Evolutionary conservation across 2,888 invertebrate genomes (phyloP), one percentile per base, ranked within the genome.

Genomic region (Margaritifera margaritifera): DNA sequence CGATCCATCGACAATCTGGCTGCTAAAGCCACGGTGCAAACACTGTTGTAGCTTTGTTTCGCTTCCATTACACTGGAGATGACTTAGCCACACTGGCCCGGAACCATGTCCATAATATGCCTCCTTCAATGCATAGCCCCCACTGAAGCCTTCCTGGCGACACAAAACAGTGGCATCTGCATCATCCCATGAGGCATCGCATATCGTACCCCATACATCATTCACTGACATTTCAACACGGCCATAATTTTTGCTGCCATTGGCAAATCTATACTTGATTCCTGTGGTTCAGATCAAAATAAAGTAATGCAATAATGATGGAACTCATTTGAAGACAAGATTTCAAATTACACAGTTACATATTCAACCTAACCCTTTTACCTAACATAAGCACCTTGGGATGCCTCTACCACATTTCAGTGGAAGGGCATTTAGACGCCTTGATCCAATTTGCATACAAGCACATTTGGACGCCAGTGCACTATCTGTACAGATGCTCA

Each of bases 171-270:
- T 91, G 0, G 94, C 94, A 79, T 94, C 93, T 24, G 89, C 91
- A 73, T 93, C 87, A 22, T 93, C 93, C 86, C 95, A 95, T 78
- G 92, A 92, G 77, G 94, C 93, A 83, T 94, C 94, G 86, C 95
- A 95, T 6, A 95, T 92, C 72, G 93, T 93, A 0, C 95, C 94
- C 93, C 93, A 94, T 68, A 91, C 91, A 1, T 93, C 93, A 72
- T 90, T 88, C 92, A 94, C 92, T 89, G 92, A 93, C 5, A 95
- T 92, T 90, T 94, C 94, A 8, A 95, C 89, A 8, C 85, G 79
- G 2, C 87, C 87, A 51, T 74, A 71, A 8, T 70, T 66, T 18
- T 64, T 62, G 6, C 67, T 62, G 64, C 71, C 71, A 59, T 71
- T 64, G 4, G 60, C 80, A 52, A 87, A 64, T 54, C 85, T 72